These are phyloP conservation scores for Oophaga sylvatica DNA, from an alignment of 2,797 vertebrate genomes.

Conservation along the genomic window DNA sequence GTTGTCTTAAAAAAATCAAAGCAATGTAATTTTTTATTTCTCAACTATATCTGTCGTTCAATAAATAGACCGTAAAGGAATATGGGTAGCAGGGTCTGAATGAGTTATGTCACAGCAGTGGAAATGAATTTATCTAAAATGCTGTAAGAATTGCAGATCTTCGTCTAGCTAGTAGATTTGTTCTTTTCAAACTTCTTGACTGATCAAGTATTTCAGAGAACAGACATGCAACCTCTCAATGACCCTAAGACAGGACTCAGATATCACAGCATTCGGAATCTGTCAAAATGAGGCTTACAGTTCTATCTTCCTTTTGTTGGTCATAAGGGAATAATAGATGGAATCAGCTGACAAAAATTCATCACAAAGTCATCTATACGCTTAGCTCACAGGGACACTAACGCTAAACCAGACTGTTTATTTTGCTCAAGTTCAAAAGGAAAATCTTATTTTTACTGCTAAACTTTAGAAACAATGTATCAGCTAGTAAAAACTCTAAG, in stretches of 20 bases:
- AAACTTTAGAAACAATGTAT: constrained; percentile 1
- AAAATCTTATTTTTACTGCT: constrained; percentile 12
- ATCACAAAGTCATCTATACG: constrained; percentile 21
- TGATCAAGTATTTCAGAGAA: constrained; percentile 40
- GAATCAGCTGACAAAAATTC: constrained; percentile 41
- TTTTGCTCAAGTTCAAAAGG: neutral
- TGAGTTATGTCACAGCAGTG: neutral
- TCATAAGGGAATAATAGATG: constrained; percentile 13
- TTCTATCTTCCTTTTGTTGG: constrained; percentile 11
- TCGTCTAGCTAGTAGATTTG: neutral
- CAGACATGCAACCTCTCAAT: constrained; percentile 49
- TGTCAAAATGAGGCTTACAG: constrained; percentile 28
- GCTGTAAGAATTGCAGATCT: neutral
- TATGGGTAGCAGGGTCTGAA: neutral
- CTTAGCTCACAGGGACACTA: constrained; percentile 8
- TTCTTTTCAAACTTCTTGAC: constrained; percentile 25
- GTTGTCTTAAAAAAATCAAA: no score
- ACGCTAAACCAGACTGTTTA: constrained; percentile 20
- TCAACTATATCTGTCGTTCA: no score
- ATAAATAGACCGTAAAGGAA: neutral
- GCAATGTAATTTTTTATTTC: no score
- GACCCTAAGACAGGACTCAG: constrained; percentile 44
- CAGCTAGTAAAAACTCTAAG: neutral
- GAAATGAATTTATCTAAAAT: neutral
- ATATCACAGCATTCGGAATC: constrained; percentile 38